Conservation (phyloP, 2,888 invertebrate species). For the Noctua pronuba region DNA sequence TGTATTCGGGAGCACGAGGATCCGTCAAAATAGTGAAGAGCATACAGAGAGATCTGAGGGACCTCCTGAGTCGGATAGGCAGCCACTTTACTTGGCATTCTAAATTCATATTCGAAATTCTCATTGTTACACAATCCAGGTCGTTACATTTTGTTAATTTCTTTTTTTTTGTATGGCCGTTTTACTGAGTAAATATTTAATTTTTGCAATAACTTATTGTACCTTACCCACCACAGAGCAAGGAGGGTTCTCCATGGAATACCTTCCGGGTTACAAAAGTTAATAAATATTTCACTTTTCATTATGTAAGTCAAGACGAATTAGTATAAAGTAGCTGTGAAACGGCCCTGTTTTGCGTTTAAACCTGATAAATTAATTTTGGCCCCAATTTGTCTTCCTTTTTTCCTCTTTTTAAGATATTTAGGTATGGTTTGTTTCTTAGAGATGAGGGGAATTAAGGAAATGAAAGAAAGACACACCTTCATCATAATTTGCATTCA, state of each 20-base stretch:
- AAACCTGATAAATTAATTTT: constrained; percentile 9
- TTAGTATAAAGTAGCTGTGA: background rate
- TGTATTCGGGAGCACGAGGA: too few species aligned
- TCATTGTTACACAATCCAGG: background rate
- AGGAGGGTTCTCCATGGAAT: background rate
- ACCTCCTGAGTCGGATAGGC: too few species aligned
- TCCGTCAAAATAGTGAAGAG: too few species aligned
- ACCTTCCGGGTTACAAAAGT: background rate
- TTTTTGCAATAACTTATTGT: background rate
- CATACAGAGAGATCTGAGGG: too few species aligned
- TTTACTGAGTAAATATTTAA: background rate
- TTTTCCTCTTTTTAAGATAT: constrained; percentile 5
- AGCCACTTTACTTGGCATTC: background rate
- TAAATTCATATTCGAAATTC: background rate
- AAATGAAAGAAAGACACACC: background rate
- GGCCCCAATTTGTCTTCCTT: background rate
- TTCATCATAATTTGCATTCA: constrained; percentile 12
- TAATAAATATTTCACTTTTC: constrained; percentile 1
- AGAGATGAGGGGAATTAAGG: background rate
- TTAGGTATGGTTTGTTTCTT: constrained; percentile 5
- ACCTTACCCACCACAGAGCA: background rate
- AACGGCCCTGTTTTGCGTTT: constrained; percentile 23
- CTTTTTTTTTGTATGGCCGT: background rate
- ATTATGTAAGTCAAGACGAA: constrained; percentile 17
- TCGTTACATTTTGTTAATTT: background rate